Conservation (phyloP, 2,113 vertebrate genomes). For the Cheirogaleus medius region DNA sequence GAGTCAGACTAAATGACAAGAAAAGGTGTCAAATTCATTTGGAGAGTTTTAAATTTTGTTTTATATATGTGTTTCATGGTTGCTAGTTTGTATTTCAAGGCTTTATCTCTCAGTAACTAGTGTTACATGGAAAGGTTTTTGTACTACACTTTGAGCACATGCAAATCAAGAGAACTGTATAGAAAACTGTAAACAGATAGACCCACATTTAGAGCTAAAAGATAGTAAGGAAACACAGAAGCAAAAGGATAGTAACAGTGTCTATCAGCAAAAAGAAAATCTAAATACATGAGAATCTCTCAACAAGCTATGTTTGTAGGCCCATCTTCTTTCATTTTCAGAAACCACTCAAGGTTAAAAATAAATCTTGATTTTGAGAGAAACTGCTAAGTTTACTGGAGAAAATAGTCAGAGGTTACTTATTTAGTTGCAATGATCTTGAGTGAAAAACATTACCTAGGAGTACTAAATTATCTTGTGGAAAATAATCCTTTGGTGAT, state of each 20-base stretch:
- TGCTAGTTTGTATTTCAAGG: neutral
- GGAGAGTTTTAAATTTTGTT: neutral
- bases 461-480: neutral
- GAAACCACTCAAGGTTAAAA: neutral
- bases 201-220: neutral
- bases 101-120: neutral
- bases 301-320: rapidly evolving
- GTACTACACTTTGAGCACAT: neutral
- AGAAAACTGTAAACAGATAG: neutral
- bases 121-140: rapidly evolving
- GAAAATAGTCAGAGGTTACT: neutral
- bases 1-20: neutral
- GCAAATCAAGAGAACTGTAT: neutral
- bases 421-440: neutral
- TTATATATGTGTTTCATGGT: neutral
- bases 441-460: neutral
- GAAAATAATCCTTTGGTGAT: neutral
- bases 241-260: neutral
- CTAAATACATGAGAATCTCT: neutral
- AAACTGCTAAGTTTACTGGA: neutral
- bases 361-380: neutral
- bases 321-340: neutral
- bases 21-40: neutral
- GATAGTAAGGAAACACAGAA: neutral
- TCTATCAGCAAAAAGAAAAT: neutral